These are phyloP conservation scores for Platyura marginata DNA, from an alignment of 1,140 invertebrate species.

Conservation along the genomic window DNA sequence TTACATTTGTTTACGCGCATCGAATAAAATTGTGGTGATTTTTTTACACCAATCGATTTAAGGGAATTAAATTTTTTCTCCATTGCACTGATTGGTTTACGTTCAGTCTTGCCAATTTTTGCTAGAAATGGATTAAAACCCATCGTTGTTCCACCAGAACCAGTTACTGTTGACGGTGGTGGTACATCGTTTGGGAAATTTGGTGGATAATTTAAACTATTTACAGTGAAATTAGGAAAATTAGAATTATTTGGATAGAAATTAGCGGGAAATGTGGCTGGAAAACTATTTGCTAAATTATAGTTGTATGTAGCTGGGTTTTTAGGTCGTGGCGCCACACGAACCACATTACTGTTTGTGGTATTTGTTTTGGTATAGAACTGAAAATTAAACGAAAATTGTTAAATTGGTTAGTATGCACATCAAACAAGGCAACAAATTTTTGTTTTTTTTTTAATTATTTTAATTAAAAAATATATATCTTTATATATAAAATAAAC, in stretches of 20 bases:
- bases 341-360: constrained; percentile 20
- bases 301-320: constrained; percentile 2
- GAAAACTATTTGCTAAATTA: constrained; percentile 7
- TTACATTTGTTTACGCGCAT: constrained; percentile 12
- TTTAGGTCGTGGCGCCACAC: constrained; percentile 17
- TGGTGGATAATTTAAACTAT: neutral
- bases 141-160: neutral
- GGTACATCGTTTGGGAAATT: constrained; percentile 10
- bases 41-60: constrained; percentile 11
- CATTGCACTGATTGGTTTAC: constrained; percentile 7
- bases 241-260: neutral
- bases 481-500: too few species aligned
- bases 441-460: too few species aligned
- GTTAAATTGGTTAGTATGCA: too few species aligned
- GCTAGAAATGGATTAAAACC: neutral
- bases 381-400: neutral
- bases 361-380: neutral
- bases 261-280: constrained; percentile 1
- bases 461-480: too few species aligned
- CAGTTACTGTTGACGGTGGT: constrained; percentile 12
- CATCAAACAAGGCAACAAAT: too few species aligned
- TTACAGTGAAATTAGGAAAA: neutral
- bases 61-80: constrained; percentile 22
- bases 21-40: constrained; percentile 1
- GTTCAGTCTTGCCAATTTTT: neutral